Base-by-base conservation (phyloP, 2,113 vertebrate genomes). In the Pongo pygmaeus region DNA sequence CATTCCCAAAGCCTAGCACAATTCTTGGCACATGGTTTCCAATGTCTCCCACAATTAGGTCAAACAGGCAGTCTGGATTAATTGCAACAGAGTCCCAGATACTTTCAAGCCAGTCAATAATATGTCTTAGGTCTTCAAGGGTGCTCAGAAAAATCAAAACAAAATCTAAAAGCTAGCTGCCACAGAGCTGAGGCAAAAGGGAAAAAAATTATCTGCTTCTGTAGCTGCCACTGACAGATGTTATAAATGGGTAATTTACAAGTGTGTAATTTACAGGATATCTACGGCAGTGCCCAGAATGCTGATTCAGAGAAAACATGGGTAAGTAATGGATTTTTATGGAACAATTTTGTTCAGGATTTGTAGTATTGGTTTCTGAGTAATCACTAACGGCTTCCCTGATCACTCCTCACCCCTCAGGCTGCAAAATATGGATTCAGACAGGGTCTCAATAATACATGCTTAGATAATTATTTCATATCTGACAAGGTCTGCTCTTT, bases 161-260 rank as follows among this genome's bases (percentile, higher is more conserved):
- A 5, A 95, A 50, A 80, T 69, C 3, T 70, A 85, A 94, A 98
- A 86, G 14, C 0, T 84, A 90, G 85, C 69, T 90, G 59, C 88
- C 89, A 84, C 23, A 75, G 79, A 64, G 50, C 43, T 50, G 77
- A 72, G 9, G 79, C 84, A 43, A 85, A 43, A 20, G 30, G n/a
- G 55, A 48, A 92, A 38, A 16, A 0, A 17, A 40, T 40, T 75
- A 84, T 75, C 95, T 91, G 1, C 92, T 78, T 95, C 88, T 86
- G 35, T 72, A 96, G 70, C 89, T 1, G 0, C 96, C 97, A 98
- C 97, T 67, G 89, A 89, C 95, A 98, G 96, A 98, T 98, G 97
- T 98, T 98, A 98, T 89, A 98, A 98, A 98, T 98, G 96, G 98
- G 97, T 96, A 97, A 98, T 98, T 98, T 98, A 98, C 98, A 98